Evolutionary conservation across 2,888 invertebrate genomes (phyloP), one percentile per base, ranked within the genome.

Genomic region (Esperia sulphurella): DNA sequence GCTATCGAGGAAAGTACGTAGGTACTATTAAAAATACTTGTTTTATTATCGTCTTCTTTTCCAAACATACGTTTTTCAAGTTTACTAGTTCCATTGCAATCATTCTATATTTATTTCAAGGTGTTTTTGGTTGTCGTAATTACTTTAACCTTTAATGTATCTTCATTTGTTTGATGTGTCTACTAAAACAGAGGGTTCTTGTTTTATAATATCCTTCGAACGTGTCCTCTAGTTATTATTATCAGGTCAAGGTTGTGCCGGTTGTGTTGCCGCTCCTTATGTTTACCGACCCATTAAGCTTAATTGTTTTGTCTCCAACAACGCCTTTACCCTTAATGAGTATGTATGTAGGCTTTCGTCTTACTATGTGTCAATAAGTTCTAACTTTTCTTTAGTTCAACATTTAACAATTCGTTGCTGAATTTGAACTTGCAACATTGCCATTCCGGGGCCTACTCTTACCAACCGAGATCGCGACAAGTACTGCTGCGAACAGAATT

Each of bases 201-300:
- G 29, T 41, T 41, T 9, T 29, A 29, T 41, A 28, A 29, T 41
- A 29, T 41, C 35, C 35, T 35, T 39, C 14, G 12, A 8, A 33
- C 7, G 7, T 51, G 61, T 63, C 63, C 55, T 59, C 54, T 56
- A 57, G 55, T 61, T 54, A 63, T 54, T 54, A 63, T 54, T 58
- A 61, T 63, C 64, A 68, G 82, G 83, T 79, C 86, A 86, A 83
- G 85, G 86, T 75, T 67, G 53, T 43, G 43, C 51, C 65, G 68
- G 73, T 79, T 63, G 72, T 65, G 75, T 62, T 68, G 69, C 63
- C 75, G 61, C 80, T 77, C 82, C 81, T 81, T 65, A 61, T 79
- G 73, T 85, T 84, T 84, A 70, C 75, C 65, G 60, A 71, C 62
- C 82, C 81, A 86, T 84, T 85, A 83, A 71, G 53, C 63, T 59